A percentile compares a stretch with the other conserved stretches of the same genome.
Evolutionary conservation across 1,140 invertebrate species (phyloP).

Genomic region (Apis mellifera): Amel_HAv3.1 CM009940.2:8438001-8438500

Average conservation of each 20-base stretch:
- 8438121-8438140: constrained; percentile 60
- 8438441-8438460: constrained; percentile 78
- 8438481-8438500: constrained; percentile 73
- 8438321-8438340: constrained; percentile 72
- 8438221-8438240: constrained; percentile 58
- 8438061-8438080: too few species aligned
- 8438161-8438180: constrained; percentile 75
- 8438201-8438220: constrained; percentile 70
- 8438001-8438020: constrained; percentile 9
- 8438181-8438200: constrained; percentile 76
- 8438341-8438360: constrained; percentile 70
- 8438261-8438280: constrained; percentile 67
- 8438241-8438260: constrained; percentile 61
- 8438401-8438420: constrained; percentile 69
- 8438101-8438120: constrained; percentile 65
- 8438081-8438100: constrained; percentile 60
- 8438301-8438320: constrained; percentile 73
- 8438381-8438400: constrained; percentile 65
- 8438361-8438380: constrained; percentile 62
- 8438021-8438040: too few species aligned
- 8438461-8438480: constrained; percentile 70
- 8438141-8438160: constrained; percentile 76
- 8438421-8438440: constrained; percentile 75
- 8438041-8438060: too few species aligned
- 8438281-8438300: constrained; percentile 71